Conservation (phyloP, 2,888 invertebrate species). For the Mimachlamys varia region DNA sequence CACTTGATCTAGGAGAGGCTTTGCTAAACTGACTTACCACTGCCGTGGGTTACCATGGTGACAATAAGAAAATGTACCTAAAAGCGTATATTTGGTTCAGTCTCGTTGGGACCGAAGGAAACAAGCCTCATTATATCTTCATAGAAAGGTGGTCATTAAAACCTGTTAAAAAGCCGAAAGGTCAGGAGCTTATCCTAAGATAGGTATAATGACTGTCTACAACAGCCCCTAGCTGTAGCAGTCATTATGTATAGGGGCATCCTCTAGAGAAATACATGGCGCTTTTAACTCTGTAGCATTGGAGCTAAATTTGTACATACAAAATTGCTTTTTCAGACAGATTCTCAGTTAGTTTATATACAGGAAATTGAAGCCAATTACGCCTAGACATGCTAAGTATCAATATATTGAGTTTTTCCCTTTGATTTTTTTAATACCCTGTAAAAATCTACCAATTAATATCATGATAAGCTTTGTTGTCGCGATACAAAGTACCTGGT, state of each 20-base stretch:
- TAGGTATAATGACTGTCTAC: neutral
- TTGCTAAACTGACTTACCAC: neutral
- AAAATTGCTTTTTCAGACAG: neutral
- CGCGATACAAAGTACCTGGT: neutral
- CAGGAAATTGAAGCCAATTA: slow-evolving; percentile 10
- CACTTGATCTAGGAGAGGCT: neutral
- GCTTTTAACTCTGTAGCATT: neutral
- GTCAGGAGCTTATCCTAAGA: neutral
- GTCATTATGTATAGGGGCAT: neutral
- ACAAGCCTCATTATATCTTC: neutral
- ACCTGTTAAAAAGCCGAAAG: neutral
- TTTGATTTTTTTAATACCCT: neutral
- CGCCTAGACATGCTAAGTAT: neutral
- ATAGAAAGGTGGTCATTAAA: neutral
- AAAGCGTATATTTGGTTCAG: neutral
- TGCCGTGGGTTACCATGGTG: neutral
- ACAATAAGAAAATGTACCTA: neutral
- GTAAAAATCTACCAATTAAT: neutral
- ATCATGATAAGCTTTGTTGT: slow-evolving; percentile 2
- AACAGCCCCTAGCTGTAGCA: neutral
- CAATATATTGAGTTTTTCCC: neutral
- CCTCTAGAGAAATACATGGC: neutral
- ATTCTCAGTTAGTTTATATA: neutral
- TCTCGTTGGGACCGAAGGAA: neutral
- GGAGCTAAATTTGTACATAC: neutral